A percentile compares a stretch with the other conserved stretches of the same genome.
phyloP scores from a whole-genome alignment of 2,797 vertebrate species.

The Scyliorhinus canicula region DNA sequence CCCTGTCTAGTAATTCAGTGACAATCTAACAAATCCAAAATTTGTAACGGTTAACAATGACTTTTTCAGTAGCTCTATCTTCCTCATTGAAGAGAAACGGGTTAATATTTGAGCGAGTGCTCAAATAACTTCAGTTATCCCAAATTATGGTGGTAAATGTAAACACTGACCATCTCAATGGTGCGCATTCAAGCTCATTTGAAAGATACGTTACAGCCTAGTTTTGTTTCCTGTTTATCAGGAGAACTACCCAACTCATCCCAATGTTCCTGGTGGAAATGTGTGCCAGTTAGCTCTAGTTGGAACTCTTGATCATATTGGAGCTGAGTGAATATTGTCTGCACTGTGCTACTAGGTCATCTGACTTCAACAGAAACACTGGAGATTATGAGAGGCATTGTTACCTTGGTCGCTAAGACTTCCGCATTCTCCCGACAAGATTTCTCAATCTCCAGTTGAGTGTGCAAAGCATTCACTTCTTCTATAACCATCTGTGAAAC shows the following conservation, averaged over 20 bases:
- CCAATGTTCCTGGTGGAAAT: neutral
- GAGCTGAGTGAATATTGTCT: neutral
- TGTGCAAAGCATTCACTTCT: conserved; percentile 69
- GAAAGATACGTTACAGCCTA: neutral
- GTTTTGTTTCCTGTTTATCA: neutral
- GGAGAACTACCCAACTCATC: neutral
- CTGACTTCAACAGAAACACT: neutral
- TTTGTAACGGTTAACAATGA: neutral
- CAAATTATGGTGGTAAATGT: neutral
- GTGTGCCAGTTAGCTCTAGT: neutral
- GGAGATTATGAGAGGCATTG: neutral
- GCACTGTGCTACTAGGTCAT: neutral
- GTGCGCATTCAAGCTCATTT: neutral
- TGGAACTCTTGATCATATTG: too few species aligned
- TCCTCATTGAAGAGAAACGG: neutral
- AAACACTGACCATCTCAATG: neutral
- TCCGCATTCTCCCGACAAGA: conserved; percentile 71
- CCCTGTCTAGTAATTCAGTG: neutral
- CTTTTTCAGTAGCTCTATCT: neutral
- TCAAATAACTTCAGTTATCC: neutral
- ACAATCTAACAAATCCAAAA: neutral
- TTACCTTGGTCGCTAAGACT: conserved; percentile 68
- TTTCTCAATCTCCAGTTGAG: conserved; percentile 72
- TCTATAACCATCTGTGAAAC: conserved; percentile 76
- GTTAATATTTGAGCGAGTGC: neutral